A percentile compares a stretch with the other conserved stretches of the same genome.
phyloP scores from a whole-genome alignment of 2,888 invertebrate species.

The Augiades crinisus region DNA sequence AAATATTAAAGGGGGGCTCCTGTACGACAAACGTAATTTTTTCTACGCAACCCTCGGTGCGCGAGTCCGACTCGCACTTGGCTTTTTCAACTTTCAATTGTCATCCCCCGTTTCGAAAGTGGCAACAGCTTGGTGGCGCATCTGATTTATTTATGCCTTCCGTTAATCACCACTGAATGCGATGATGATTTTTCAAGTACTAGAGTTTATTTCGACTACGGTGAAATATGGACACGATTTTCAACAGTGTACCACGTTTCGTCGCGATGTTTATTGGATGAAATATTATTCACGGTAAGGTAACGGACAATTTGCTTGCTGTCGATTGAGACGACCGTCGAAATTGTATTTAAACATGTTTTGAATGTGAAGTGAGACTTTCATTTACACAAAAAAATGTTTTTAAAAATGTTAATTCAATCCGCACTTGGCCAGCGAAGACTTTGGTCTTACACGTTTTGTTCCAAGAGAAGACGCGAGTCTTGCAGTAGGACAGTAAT shows the following conservation, averaged over 20 bases:
- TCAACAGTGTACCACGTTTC: slow-evolving; percentile 21
- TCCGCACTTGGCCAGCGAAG: too few relatives aligned
- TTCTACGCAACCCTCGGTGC: too few relatives aligned
- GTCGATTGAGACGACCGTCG: slow-evolving; percentile 2
- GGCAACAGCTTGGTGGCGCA: slow-evolving; percentile 26
- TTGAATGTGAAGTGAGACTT: too few relatives aligned
- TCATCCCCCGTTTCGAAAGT: slow-evolving; percentile 25
- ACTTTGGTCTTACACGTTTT: too few relatives aligned
- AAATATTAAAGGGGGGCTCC: too few relatives aligned
- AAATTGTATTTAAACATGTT: not conserved
- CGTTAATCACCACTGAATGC: slow-evolving; percentile 25
- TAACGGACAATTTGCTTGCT: slow-evolving; percentile 1
- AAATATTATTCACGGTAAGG: slow-evolving; percentile 16
- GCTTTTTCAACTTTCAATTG: slow-evolving; percentile 24
- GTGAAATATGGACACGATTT: slow-evolving; percentile 22
- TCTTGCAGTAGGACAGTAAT: too few relatives aligned
- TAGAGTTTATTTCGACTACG: slow-evolving; percentile 21
- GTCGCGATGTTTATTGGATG: slow-evolving; percentile 11
- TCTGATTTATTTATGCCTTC: slow-evolving; percentile 27
- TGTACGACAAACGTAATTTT: too few relatives aligned
- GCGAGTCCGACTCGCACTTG: too few relatives aligned
- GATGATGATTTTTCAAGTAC: slow-evolving; percentile 26
- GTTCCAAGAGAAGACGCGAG: too few relatives aligned
- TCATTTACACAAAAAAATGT: too few relatives aligned
- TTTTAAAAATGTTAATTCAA: too few relatives aligned